Base-by-base conservation (phyloP, 2,888 invertebrate genomes). In the Dione juno region DNA sequence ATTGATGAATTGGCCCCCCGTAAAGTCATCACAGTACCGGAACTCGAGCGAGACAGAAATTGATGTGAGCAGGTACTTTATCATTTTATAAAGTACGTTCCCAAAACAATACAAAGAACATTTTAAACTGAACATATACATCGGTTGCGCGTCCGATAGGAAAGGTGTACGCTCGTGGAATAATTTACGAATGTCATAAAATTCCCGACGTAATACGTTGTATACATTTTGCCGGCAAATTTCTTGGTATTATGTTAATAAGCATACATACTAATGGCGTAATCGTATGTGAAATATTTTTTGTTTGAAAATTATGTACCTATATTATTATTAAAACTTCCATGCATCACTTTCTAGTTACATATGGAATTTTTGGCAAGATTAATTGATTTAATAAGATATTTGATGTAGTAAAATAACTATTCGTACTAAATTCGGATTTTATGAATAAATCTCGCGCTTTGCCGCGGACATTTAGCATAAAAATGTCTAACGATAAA, bases 1-100 rank as follows among this genome's bases (percentile, higher is more conserved):
- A 88, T 87, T 85, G 84, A 88, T 88, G 84, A 85, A 84, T 84
- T 81, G 79, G 77, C 75, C 78, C 72, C 61, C 78, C 77, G 81
- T 79, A 79, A 78, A 79, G 81, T 63, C 37, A 57, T 77, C 80
- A 77, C 75, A 82, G 82, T 82, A 79, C 83, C 84, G 87, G 86
- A 87, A 86, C 87, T 87, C 85, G 83, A 86, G 84, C 84, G 83
- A 37, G n/a, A 84, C 84, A 80, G 77, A 76, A 79, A 28, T 41
- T 66, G 19, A 43, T 59, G 9, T 14, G 5, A 61, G 21, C 43
- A 61, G 43, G 21, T 43, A 28, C 10, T 35, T 16, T 37, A 16
- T 37, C 11, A 40, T 37, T 16, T 37, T 16, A 19, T 16, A 11
- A 16, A n/a, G 48, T 48, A 54, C 54, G n/a, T 54, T 1, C 9